A percentile compares a stretch with the other conserved stretches of the same genome.
These are phyloP conservation scores for Enteromius fasciolatus DNA, from an alignment of 2,797 vertebrate species.

Conservation along the genomic window DNA sequence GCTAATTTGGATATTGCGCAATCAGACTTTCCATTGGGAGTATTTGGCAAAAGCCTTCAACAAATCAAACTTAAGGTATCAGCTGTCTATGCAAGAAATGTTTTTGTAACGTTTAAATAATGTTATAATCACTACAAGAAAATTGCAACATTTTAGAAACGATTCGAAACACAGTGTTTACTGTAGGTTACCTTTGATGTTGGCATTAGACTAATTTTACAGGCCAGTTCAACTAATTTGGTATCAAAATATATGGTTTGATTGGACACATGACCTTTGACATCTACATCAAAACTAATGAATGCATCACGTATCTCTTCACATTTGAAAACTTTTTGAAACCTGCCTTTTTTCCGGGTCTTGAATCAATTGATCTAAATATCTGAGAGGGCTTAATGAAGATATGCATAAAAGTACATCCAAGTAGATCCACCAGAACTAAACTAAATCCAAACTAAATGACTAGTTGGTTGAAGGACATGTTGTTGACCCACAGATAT, in stretches of 20 bases:
- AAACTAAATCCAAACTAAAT: background rate
- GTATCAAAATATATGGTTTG: background rate
- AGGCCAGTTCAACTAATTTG: background rate
- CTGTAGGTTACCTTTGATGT: background rate
- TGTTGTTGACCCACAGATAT: background rate
- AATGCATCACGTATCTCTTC: background rate
- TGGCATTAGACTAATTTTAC: background rate
- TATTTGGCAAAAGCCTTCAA: constrained; percentile 1
- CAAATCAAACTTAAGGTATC: background rate
- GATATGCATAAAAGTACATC: background rate
- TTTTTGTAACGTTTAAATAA: too few species aligned
- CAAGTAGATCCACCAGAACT: too few species aligned
- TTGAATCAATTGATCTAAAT: background rate
- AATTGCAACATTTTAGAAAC: too few species aligned
- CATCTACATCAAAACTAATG: too few species aligned
- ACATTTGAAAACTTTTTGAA: background rate
- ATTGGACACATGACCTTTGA: background rate
- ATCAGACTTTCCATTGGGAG: background rate
- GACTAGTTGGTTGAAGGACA: too few species aligned
- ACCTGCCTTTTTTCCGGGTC: background rate
- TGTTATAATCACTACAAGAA: too few species aligned
- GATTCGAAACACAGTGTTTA: background rate
- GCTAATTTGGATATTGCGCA: background rate
- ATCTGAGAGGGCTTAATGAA: background rate
- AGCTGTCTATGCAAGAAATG: background rate